Conservation (phyloP, 2,888 invertebrate genomes). For the Coecobrya sp. region DNA sequence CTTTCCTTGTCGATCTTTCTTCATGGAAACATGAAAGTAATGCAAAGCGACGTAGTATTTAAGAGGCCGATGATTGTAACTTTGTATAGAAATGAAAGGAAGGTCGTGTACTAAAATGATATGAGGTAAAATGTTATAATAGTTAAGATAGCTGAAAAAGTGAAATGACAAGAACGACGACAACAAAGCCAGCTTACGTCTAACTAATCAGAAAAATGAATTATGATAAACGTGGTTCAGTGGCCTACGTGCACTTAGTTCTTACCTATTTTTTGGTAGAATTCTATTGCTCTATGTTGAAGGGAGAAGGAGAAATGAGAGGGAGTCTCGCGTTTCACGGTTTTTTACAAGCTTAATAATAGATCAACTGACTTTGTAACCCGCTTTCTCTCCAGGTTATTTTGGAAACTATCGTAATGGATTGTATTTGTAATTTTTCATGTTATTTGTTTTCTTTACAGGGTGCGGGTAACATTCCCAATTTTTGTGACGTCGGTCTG, state of each 20-base stretch:
- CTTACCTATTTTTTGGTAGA: background rate
- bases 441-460: constrained; percentile 87
- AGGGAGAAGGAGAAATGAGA: background rate
- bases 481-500: constrained; percentile 96
- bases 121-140: constrained; percentile 52
- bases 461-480: constrained; percentile 96
- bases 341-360: no score
- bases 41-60: background rate
- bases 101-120: constrained; percentile 41
- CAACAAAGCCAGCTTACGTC: background rate
- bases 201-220: constrained; percentile 51
- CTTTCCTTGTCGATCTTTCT: background rate
- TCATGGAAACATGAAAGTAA: constrained; percentile 17
- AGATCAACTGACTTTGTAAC: no score
- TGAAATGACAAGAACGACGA: constrained; percentile 9
- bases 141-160: constrained; percentile 46
- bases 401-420: background rate
- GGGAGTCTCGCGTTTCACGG: background rate
- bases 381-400: background rate
- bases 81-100: background rate
- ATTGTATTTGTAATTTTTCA: background rate
- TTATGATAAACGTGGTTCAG: constrained; percentile 39
- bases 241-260: constrained; percentile 2
- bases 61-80: background rate
- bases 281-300: no score